phyloP scores from a whole-genome alignment of 2,888 invertebrate species.

The Prenolepis imparis region DNA sequence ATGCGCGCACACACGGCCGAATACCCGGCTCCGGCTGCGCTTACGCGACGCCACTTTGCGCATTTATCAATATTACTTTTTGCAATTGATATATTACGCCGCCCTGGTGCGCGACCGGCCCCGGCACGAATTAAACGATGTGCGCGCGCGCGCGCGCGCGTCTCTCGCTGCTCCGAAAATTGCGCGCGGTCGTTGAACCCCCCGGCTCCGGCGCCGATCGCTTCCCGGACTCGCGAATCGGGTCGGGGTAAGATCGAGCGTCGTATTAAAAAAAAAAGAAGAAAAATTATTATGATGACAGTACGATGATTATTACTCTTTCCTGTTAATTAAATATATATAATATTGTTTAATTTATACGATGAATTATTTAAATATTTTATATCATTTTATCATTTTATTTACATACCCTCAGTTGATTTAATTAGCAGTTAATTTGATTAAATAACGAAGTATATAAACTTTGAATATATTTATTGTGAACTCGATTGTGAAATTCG shows the following conservation, averaged over 20 bases:
- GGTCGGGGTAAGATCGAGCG: neutral
- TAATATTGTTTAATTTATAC: neutral
- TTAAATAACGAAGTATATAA: neutral
- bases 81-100: slow-evolving; percentile 64
- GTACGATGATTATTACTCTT: neutral
- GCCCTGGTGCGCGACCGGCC: slow-evolving; percentile 2
- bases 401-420: no score
- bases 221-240: no score
- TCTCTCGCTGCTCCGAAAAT: slow-evolving; percentile 11
- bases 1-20: slow-evolving; percentile 38
- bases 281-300: neutral
- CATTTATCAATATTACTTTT: slow-evolving; percentile 78
- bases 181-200: slow-evolving; percentile 29
- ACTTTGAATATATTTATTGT: neutral
- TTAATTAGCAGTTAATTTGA: neutral
- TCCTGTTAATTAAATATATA: neutral
- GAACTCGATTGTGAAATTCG: neutral
- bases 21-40: slow-evolving; percentile 60
- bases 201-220: no score
- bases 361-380: no score
- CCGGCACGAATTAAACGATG: slow-evolving; percentile 26
- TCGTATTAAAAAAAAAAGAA: neutral
- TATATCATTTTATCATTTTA: neutral
- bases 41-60: slow-evolving; percentile 77
- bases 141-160: neutral